These are phyloP conservation scores for Champsocephalus esox DNA, from an alignment of 2,797 vertebrate genomes.

Conservation along the genomic window DNA sequence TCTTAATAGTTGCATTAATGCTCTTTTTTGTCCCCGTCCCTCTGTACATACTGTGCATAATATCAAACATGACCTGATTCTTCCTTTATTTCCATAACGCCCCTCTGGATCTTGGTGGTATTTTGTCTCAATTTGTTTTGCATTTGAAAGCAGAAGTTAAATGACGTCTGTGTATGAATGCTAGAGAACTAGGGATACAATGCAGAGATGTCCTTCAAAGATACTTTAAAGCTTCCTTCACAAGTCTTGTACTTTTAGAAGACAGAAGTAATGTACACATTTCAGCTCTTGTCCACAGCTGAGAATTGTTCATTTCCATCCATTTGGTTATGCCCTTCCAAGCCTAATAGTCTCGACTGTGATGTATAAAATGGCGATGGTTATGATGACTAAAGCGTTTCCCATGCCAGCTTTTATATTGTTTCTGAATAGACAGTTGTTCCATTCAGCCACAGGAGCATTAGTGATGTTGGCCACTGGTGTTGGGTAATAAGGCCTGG, in stretches of 20 bases:
- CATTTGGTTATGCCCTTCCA: no score
- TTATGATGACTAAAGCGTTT: not conserved
- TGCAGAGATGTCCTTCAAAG: slow-evolving; percentile 30
- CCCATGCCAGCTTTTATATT: not conserved
- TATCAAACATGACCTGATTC: slow-evolving; percentile 80
- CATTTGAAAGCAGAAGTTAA: slow-evolving; percentile 60
- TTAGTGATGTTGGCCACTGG: slow-evolving; percentile 5
- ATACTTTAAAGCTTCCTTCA: not conserved
- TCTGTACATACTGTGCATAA: slow-evolving; percentile 71
- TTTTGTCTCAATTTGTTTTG: slow-evolving; percentile 76
- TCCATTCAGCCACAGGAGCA: slow-evolving; percentile 4
- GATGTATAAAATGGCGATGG: not conserved
- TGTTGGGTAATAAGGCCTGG: not conserved
- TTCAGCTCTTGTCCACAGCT: not conserved
- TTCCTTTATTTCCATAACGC: slow-evolving; percentile 64
- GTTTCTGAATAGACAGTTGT: not conserved
- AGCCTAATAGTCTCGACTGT: not conserved
- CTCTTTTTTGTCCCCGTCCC: slow-evolving; percentile 42
- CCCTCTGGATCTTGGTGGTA: slow-evolving; percentile 76
- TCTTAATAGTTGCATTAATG: slow-evolving; percentile 66
- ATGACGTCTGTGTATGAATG: slow-evolving; percentile 41
- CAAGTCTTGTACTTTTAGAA: not conserved
- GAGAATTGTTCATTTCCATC: not conserved
- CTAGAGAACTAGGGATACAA: slow-evolving; percentile 11
- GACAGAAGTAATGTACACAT: not conserved